phyloP scores from a whole-genome alignment of 2,113 vertebrate genomes.

The Pedetes capensis region DNA sequence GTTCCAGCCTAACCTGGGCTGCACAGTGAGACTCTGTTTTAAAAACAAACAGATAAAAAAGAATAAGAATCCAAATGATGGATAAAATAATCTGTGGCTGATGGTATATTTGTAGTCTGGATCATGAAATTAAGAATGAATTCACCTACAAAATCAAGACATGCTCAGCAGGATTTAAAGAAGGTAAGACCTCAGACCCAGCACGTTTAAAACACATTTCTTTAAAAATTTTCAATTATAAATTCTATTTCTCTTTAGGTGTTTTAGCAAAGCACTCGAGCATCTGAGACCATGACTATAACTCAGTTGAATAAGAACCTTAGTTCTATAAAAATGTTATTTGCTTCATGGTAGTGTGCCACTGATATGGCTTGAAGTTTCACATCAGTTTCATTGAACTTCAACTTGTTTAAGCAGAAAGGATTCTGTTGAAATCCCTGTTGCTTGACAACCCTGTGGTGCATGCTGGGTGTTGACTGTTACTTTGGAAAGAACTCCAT shows the following conservation, averaged over 20 bases:
- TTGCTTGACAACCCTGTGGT: slow-evolving; percentile 46
- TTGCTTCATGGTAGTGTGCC: not conserved
- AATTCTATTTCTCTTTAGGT: not conserved
- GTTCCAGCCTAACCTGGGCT: no score
- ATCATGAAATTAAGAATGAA: not conserved
- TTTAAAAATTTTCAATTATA: not conserved
- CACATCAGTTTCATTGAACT: slow-evolving; percentile 39
- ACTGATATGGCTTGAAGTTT: not conserved
- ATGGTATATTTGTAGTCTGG: not conserved
- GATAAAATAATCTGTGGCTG: not conserved
- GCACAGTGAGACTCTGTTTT: no score
- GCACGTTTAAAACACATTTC: slow-evolving; percentile 3
- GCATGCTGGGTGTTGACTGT: slow-evolving; percentile 51
- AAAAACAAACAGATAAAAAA: no score
- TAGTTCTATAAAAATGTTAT: not conserved
- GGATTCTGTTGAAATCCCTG: slow-evolving; percentile 37
- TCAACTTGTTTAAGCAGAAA: slow-evolving; percentile 54
- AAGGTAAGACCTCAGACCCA: not conserved
- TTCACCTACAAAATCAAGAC: not conserved
- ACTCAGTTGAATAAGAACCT: not conserved
- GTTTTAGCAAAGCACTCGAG: slow-evolving; percentile 7
- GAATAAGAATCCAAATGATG: not conserved
- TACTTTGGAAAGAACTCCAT: slow-evolving; percentile 47
- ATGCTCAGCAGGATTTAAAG: not conserved
- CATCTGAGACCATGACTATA: slow-evolving; percentile 9